Percentiles rank a stretch among this genome's conserved stretches.
These are phyloP conservation scores for Drosophila paramelanica DNA, from an alignment of 2,888 invertebrate species.

Conservation along the genomic window DNA sequence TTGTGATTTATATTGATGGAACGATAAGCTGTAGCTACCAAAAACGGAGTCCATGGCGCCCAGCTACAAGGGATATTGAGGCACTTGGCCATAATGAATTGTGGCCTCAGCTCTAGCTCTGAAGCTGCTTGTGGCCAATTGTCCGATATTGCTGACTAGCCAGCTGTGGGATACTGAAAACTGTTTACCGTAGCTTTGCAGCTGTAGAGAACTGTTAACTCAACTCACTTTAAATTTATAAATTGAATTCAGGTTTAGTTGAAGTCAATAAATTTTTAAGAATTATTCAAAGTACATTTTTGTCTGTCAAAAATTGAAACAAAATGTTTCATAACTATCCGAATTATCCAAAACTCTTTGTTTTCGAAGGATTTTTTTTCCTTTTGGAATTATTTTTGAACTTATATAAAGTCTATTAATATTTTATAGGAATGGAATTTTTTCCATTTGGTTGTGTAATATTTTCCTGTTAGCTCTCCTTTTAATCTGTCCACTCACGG, in stretches of 20 bases:
- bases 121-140: constrained; percentile 1
- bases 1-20: constrained; percentile 78
- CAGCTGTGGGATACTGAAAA: not conserved
- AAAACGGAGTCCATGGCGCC: constrained; percentile 7
- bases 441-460: not conserved
- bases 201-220: too few relatives aligned
- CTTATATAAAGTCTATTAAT: too few relatives aligned
- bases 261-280: too few relatives aligned
- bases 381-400: too few relatives aligned
- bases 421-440: not conserved
- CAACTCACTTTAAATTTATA: not conserved
- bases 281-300: too few relatives aligned
- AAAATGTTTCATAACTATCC: too few relatives aligned
- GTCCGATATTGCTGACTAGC: not conserved
- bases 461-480: constrained; percentile 5
- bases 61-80: constrained; percentile 47
- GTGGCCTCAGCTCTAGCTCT: constrained; percentile 4
- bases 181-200: not conserved
- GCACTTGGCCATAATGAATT: constrained; percentile 65
- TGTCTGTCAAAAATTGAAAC: too few relatives aligned
- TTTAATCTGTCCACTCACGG: constrained; percentile 17
- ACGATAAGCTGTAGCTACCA: constrained; percentile 41
- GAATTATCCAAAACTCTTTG: too few relatives aligned
- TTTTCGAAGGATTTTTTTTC: too few relatives aligned
- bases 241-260: too few relatives aligned